Base-by-base conservation (phyloP, 1,140 invertebrate species). In the Lerema accius region DNA sequence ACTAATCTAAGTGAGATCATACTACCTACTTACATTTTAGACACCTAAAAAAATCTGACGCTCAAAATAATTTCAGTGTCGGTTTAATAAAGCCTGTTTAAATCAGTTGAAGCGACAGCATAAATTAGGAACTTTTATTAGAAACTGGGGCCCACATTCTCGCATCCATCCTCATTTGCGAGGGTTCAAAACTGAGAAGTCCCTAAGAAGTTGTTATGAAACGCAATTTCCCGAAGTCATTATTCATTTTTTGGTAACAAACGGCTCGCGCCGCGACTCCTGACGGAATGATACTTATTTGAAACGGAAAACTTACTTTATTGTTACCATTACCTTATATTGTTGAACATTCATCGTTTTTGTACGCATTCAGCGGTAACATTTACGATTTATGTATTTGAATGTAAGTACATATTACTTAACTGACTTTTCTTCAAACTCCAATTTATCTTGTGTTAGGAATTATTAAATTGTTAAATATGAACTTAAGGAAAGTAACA, bases 201-300 rank as follows among this genome's bases (percentile, higher is more conserved):
- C 71, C 65, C 71, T 76, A 80, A 86, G 73, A 86, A 87, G 80
- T 82, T 82, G 80, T 87, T 85, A 82, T 71, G 73, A 73, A 73
- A 82, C 78, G 78, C 76, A 84, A 87, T 87, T 87, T 86, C 81
- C 79, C 71, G 69, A 75, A 82, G 82, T 78, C 80, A 86, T 86
- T 82, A 82, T 72, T 86, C 84, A 86, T 84, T 84, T 37, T 82
- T 70, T 73, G 63, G 80, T 67, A 80, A 82, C 77, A 76, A 80
- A 79, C 63, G 63, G 63, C 43, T 56, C 60, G 45, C 48, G 37
- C 62, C 37, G 39, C 58, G 43, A 26, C 60, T 45, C 42, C 42
- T 45, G 42, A 45, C 42, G 42, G 1, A 17, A 16, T 45, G 42
- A 37, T 37, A 32, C 28, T 32, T 51, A 51, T 51, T 51, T 51